Base-by-base conservation (phyloP, 2,797 vertebrate genomes). In the Acanthis flammea region DNA sequence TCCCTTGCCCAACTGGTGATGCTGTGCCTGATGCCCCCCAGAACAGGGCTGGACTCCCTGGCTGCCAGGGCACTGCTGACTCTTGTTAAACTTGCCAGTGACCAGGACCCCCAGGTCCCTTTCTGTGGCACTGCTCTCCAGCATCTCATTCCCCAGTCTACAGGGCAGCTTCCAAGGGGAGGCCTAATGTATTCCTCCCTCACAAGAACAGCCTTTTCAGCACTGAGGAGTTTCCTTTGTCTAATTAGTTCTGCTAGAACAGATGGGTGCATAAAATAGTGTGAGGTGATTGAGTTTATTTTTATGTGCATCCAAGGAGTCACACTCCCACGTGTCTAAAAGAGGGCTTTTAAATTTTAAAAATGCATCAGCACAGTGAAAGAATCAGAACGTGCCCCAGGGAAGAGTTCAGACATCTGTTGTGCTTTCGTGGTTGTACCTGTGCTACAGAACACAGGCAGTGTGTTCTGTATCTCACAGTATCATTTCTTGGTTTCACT, bases 11-110 rank as follows among this genome's bases (percentile, higher is more conserved):
- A 0, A 16, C 48, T 82, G 67, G 28, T 0, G 0, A 5, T 55
- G 68, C 68, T 55, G 50, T 30, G 35, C 30, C 60, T 73, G 60
- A 31, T 48, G 35, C 5, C 0, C 31, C 67, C 24, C 42, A 55
- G 68, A 50, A 33, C 42, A 24, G 21, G 44, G 21, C 2, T 45
- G 44, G 21, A 21, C 21, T 10, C 6, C 44, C 44, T 45, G 44
- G 21, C 42, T 42, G 42, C 42, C 42, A 42, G 42, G 42, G 42
- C 41, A 42, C 41, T 62, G 83, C 63, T 68, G 48, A 0, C 14
- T 54, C 25, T 0, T 0, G 11, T 27, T 54, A 14, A 42, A 0
- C 9, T 31, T 42, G 35, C 2, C 55, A 27, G 0, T 0, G 0
- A 9, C 41, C 41, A 47, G 63, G 16, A 47, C 1, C 1, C 22